These are phyloP conservation scores for Meloe dianella DNA, from an alignment of 2,888 invertebrate species.

Conservation along the genomic window DNA sequence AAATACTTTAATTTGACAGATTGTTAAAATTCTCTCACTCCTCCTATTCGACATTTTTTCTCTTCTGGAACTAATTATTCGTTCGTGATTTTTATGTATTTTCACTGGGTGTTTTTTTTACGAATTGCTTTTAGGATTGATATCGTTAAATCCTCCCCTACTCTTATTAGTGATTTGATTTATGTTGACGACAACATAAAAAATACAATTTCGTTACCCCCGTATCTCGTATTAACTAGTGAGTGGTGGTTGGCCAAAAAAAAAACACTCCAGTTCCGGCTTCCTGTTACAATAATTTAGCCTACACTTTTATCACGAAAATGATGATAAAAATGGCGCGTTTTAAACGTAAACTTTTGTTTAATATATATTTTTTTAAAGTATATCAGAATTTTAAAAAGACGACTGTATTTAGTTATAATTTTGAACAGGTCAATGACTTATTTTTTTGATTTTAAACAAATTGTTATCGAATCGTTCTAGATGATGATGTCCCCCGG, in stretches of 20 bases:
- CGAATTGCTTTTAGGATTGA: not conserved
- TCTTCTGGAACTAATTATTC: not conserved
- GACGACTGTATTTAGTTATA: not conserved
- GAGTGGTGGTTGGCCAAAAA: not conserved
- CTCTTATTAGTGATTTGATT: not conserved
- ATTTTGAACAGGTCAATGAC: not conserved
- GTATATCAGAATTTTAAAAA: no score
- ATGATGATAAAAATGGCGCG: no score
- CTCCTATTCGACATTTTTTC: not conserved
- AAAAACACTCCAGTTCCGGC: not conserved
- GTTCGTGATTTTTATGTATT: not conserved
- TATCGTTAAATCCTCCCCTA: not conserved
- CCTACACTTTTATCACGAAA: not conserved
- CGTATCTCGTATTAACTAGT: not conserved
- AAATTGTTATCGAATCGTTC: not conserved
- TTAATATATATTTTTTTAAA: no score
- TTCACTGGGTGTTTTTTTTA: not conserved
- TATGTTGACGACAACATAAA: not conserved
- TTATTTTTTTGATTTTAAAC: not conserved
- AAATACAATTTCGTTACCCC: not conserved
- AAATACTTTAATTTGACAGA: no score
- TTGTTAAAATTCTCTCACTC: not conserved
- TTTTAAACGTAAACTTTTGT: no score
- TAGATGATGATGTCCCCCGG: not conserved
- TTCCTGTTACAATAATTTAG: not conserved